Evolutionary conservation across 92 coral and sea anemone genomes (phyloP), one percentile per base, ranked within the genome.

Genomic region (Heliopora coerulea): DNA sequence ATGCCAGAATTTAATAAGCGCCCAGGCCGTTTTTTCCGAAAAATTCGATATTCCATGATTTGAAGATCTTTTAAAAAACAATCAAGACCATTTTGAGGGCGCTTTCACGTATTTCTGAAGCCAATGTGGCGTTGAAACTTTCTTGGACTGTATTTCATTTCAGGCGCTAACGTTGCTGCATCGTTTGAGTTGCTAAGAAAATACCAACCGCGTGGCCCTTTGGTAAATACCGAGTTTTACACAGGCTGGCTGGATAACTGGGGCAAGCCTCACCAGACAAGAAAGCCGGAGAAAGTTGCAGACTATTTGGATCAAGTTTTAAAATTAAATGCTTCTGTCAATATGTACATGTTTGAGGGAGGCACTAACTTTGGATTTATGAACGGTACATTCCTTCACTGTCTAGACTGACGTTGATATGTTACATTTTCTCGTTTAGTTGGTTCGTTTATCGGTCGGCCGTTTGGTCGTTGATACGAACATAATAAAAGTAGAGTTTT

Each of bases 351-450:
- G 97, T 91, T 84, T 59, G 86, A 86, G 59, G 97, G 96, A 26
- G 97, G 97, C 0, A 91, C 96, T 31, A 91, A 89, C 76, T 91
- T 86, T 69, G 97, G 92, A 0, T 91, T 89, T 62, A 87, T 86
- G 97, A 89, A 73, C 65, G 91, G 96, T 56, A 91, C 84, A 8
- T 72, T 75, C 35, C 9, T 32, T 31, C 4, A 31, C 0, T 18
- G 0, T 18, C 15, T 37, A 27, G 0, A 35, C 49, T 63, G 35
- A 25, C 35, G 14, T 8, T 14, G 10, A 1, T 28, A 25, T 25
- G 21, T 8, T 25, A 58, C 14, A 12, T 27, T 4, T 14, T 58
- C 20, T 23, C 61, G 10, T 2, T 20, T 20, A 20, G 61, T 56
- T 56, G 14, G 61, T 37, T 37, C 6, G 42, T 37, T 37, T 5